phyloP scores from a whole-genome alignment of 2,797 vertebrate species.

The Neosilurus mollespiculum region DNA sequence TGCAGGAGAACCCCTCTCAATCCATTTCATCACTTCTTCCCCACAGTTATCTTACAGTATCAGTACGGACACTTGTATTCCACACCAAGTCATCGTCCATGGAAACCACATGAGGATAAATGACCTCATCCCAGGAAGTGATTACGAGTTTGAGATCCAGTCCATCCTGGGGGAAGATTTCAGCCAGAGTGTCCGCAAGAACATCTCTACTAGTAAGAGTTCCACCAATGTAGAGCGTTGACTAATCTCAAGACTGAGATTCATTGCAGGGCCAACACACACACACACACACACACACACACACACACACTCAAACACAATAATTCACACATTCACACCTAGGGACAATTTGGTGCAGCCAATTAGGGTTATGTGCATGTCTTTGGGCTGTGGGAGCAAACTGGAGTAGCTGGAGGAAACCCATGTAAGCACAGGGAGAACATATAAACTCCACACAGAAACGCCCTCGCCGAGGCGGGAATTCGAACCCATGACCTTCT shows the following conservation, averaged over 20 bases:
- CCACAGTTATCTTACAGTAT: constrained; percentile 72
- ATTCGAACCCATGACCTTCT: no score
- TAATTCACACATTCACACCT: no score
- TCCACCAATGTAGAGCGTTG: no score
- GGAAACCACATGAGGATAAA: constrained; percentile 71
- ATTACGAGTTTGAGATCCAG: constrained; percentile 79
- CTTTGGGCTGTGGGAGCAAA: no score
- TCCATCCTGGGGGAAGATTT: constrained; percentile 72
- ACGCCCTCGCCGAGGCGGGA: no score
- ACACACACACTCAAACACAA: no score
- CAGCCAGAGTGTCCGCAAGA: constrained; percentile 70
- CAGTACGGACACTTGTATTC: constrained; percentile 59
- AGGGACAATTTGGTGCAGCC: no score
- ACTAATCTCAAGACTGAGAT: not conserved
- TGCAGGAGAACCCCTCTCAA: not conserved
- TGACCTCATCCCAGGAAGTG: constrained; percentile 77
- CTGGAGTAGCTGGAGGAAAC: no score
- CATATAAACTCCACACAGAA: no score
- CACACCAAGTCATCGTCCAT: constrained; percentile 57
- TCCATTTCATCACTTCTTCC: constrained; percentile 6
- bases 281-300: no score
- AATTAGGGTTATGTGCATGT: no score
- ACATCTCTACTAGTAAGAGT: constrained; percentile 80
- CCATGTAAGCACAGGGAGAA: no score
- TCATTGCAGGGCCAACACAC: not conserved